Conservation (phyloP, 2,797 vertebrate species). For the Sarcophilus harrisii region DNA sequence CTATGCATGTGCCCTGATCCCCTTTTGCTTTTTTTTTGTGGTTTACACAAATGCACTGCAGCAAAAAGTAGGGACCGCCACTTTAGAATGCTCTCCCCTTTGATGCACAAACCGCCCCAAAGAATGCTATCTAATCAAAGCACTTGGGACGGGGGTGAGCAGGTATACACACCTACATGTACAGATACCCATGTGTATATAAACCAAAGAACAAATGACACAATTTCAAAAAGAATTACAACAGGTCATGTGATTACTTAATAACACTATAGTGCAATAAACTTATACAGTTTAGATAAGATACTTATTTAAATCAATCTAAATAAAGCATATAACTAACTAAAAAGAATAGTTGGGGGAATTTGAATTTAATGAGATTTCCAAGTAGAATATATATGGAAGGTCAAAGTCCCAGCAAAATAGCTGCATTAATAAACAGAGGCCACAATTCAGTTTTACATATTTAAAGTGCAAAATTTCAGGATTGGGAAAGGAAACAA, state of each 20-base stretch:
- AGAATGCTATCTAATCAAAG: slow-evolving; percentile 40
- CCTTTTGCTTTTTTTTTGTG: background rate
- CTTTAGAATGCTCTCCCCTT: background rate
- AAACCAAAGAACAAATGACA: slow-evolving; percentile 57
- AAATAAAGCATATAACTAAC: slow-evolving; percentile 42
- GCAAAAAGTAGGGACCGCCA: slow-evolving; percentile 5
- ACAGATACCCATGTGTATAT: background rate
- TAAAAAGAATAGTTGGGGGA: background rate
- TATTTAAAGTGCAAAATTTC: slow-evolving; percentile 13
- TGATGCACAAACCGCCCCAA: slow-evolving; percentile 23
- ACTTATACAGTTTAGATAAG: slow-evolving; percentile 58
- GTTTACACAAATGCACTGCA: background rate
- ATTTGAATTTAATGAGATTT: slow-evolving; percentile 44
- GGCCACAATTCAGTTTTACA: slow-evolving; percentile 13
- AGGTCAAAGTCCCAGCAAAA: background rate
- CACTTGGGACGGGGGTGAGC: slow-evolving; percentile 19
- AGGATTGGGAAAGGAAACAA: background rate
- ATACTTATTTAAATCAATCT: slow-evolving; percentile 67
- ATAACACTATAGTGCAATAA: slow-evolving; percentile 64
- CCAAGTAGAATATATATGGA: slow-evolving; percentile 14
- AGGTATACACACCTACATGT: background rate
- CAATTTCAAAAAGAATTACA: slow-evolving; percentile 63
- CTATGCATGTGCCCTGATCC: background rate
- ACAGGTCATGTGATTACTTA: slow-evolving; percentile 59
- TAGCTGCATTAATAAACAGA: slow-evolving; percentile 11